Base-by-base conservation (phyloP, 1,140 invertebrate species). In the Solen grandis region DNA sequence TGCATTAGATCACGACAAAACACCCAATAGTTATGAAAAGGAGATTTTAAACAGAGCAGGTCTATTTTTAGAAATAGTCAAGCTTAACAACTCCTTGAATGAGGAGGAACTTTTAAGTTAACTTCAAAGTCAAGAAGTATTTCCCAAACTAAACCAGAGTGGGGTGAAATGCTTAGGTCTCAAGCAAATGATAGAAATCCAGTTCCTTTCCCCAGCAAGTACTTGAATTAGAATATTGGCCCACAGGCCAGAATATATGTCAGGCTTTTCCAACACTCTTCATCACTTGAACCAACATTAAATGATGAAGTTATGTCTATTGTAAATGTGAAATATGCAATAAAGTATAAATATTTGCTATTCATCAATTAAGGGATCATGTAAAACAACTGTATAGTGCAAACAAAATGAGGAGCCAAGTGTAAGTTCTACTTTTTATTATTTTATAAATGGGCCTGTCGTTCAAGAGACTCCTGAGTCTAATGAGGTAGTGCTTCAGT, bases 161-260 rank as follows among this genome's bases (percentile, higher is more conserved):
- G 78, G 78, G 33, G 69, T 72, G 78, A 81, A 66, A 19, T 81
- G 29, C 38, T 81, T 0, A 72, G 60, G 46, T 63, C 54, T 33
- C 19, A 66, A n/a, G 50, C 54, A 22, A 81, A 81, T 38, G 29
- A 62, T 35, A 50, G 78, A 33, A 54, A 33, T 16, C 25, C 65
- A 2, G 2, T 25, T 5, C 38, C 13, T 29, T 78, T 63, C 63
- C 36, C 50, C 0, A 25, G 46, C 4, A 54, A 46, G 25, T 2
- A 36, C 19, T 54, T 78, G 19, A 68, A 78, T 59, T 5, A 25
- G 16, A 31, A 41, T 78, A 14, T 78, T 2, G 65, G 75, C 14
- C 14, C 38, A 25, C 75, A 78, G 38, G 41, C 75, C 16, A 68
- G 63, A 31, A 54, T 78, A 1, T 78, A 59, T 46, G 22, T 78